These are phyloP conservation scores for Drosophila rufa DNA, from an alignment of 1,140 invertebrate species.

Conservation along the genomic window DNA sequence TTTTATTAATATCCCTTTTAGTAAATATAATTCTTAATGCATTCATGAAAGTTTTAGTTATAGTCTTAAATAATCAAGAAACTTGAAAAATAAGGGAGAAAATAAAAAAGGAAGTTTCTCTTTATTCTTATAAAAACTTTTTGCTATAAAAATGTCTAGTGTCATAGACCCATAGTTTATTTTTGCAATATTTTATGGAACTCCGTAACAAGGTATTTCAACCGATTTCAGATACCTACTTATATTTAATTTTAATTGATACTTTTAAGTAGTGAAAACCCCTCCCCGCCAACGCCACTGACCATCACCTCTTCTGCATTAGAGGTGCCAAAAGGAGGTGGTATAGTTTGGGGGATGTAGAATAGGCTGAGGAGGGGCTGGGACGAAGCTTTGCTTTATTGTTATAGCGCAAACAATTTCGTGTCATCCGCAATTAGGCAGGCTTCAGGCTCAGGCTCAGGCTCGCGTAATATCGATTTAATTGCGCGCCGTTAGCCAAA, in stretches of 20 bases:
- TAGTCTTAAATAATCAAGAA: no score
- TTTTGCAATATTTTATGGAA: neutral
- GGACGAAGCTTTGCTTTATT: constrained; percentile 65
- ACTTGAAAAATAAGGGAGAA: no score
- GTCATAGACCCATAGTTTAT: no score
- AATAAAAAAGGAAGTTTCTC: no score
- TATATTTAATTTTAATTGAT: neutral
- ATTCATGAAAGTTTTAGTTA: no score
- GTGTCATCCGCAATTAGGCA: constrained; percentile 82
- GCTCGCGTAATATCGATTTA: constrained; percentile 62
- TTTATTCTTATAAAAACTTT: no score
- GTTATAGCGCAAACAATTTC: constrained; percentile 81
- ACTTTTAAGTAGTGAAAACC: neutral
- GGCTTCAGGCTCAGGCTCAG: constrained; percentile 53
- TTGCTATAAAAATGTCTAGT: no score
- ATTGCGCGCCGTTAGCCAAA: constrained; percentile 29
- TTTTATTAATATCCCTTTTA: no score
- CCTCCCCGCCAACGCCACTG: constrained; percentile 6
- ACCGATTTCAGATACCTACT: no score
- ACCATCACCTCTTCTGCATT: constrained; percentile 10
- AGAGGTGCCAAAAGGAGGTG: constrained; percentile 30
- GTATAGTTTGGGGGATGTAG: neutral
- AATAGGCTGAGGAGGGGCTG: neutral
- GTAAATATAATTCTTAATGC: no score
- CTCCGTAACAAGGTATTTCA: no score